phyloP scores from a whole-genome alignment of 2,797 vertebrate species.

The Sebastes cheni region DNA sequence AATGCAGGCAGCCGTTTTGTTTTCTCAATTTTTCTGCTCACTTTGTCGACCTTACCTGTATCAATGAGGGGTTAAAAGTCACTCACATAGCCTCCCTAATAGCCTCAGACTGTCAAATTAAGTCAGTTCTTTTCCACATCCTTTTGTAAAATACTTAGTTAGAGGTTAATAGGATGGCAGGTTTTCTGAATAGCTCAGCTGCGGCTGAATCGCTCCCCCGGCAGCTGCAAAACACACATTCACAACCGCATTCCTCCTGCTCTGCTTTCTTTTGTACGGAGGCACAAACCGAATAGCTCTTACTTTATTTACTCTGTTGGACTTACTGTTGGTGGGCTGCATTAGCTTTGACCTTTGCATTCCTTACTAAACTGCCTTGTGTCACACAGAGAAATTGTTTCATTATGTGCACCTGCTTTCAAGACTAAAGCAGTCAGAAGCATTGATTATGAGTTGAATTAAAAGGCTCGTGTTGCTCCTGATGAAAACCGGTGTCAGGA shows the following conservation, averaged over 20 bases:
- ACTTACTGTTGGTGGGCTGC: background rate
- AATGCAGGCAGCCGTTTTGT: background rate
- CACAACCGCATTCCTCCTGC: background rate
- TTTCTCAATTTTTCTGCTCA: background rate
- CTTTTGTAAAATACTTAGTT: constrained; percentile 7
- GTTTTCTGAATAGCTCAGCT: background rate
- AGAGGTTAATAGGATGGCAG: constrained; percentile 37
- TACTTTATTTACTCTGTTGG: background rate
- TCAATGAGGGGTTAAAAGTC: constrained; percentile 29
- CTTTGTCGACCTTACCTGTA: constrained; percentile 10
- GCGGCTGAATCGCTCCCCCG: background rate
- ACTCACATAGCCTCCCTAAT: background rate
- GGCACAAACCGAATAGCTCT: background rate
- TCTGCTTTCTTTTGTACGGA: background rate
- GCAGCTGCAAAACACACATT: background rate
- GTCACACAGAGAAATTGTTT: constrained; percentile 14
- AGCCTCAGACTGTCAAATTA: constrained; percentile 31
- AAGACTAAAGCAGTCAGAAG: constrained; percentile 25
- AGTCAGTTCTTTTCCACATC: constrained; percentile 15
- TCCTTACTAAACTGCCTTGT: background rate
- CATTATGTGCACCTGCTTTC: background rate
- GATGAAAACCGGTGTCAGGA: constrained; percentile 22
- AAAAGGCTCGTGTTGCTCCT: constrained; percentile 11
- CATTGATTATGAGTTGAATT: constrained; percentile 19
- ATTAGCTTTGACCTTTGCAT: constrained; percentile 20